Base-by-base conservation (phyloP, 1,140 invertebrate genomes). In the Cheumatopsyche charites region DNA sequence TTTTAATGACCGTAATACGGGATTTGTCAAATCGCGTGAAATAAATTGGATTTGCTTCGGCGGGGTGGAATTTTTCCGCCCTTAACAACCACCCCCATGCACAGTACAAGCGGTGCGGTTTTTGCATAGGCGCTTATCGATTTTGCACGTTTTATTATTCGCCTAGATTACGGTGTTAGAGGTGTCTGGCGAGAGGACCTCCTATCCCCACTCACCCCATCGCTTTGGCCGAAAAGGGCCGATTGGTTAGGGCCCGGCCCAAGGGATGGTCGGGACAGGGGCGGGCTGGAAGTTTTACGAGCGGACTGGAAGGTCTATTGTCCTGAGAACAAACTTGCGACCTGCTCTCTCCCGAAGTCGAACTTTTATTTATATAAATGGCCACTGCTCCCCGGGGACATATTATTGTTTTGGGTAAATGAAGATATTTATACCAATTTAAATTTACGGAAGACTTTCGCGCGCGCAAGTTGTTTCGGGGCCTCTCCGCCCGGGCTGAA, bases 321-420 rank as follows among this genome's bases (percentile, higher is more conserved):
- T 75, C 70, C 70, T 45, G 62, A 70, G 70, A 70, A 62, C 70
- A 72, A 71, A 75, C 73, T 75, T 72, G 62, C 62, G 70, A 75
- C 70, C 70, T 49, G 62, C 62, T 66, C 29, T n/a, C n/a, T 36
- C 70, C 49, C 58, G 26, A 29, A 75, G 43, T 70, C 70, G 62
- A 68, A 70, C 29, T 75, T 75, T 65, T 72, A 71, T 74, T 71
- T 69, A 67, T 74, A 71, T 65, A 74, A 70, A 74, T 74, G 73
- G 70, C 61, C 70, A 70, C 61, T 55, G 63, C 69, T 36, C 62
- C 15, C 62, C 45, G 42, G 47, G 26, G 66, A 45, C 41, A 68
- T 68, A 68, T 68, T 68, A 68, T 68, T 68, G 47, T 68, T 68
- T 68, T 29, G 66, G 47, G 47, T 42, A 68, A 68, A 68, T 68